A percentile compares a stretch with the other conserved stretches of the same genome.
phyloP scores from a whole-genome alignment of 2,797 vertebrate species.

The Hipposideros larvatus region DNA sequence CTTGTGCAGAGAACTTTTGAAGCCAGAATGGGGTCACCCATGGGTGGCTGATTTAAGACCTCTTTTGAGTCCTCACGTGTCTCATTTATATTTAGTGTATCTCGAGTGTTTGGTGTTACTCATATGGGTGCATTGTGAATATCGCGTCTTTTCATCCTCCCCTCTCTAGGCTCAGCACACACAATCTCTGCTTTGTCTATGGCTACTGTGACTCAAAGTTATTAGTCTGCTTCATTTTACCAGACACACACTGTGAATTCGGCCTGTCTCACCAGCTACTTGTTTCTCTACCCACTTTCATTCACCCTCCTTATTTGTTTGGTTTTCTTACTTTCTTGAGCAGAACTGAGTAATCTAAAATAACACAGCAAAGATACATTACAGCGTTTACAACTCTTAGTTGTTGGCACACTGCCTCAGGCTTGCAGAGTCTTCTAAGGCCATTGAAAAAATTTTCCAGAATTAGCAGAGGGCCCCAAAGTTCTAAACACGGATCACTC shows the following conservation, averaged over 20 bases:
- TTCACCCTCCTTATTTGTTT: neutral
- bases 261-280: neutral
- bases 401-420: neutral
- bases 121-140: neutral
- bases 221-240: neutral
- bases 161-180: neutral
- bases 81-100: neutral
- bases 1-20: neutral
- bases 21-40: neutral
- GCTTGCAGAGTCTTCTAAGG: neutral
- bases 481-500: neutral
- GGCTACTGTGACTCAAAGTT: neutral
- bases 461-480: neutral
- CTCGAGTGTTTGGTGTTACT: neutral
- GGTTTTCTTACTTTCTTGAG: conserved; percentile 7
- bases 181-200: neutral
- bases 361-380: neutral
- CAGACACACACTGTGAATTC: neutral
- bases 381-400: neutral
- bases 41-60: neutral
- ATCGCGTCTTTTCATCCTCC: neutral
- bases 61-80: neutral
- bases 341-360: neutral
- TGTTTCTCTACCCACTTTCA: neutral
- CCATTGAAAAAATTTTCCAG: neutral